These are phyloP conservation scores for Cecidostiba fungosa DNA, from an alignment of 2,888 invertebrate genomes.

Conservation along the genomic window DNA sequence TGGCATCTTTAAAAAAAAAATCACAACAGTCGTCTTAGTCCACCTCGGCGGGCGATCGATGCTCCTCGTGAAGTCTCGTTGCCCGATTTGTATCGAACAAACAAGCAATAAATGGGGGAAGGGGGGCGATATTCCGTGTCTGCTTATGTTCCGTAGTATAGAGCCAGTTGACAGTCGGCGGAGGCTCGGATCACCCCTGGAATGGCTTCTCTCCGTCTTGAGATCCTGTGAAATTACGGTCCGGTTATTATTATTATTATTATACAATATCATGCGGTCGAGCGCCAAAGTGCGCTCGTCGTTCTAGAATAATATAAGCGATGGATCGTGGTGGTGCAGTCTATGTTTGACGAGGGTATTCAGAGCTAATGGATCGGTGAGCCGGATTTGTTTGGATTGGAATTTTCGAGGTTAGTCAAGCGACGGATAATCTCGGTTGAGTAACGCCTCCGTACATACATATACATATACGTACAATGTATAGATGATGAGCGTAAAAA, in stretches of 20 bases:
- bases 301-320: neutral
- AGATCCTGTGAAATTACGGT: neutral
- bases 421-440: neutral
- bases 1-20: neutral
- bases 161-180: constrained; percentile 21
- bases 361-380: neutral
- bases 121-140: neutral
- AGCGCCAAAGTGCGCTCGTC: neutral
- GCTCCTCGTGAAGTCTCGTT: constrained; percentile 53
- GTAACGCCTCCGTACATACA: too few species aligned
- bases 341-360: neutral
- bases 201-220: constrained; percentile 15
- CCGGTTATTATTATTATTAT: too few species aligned
- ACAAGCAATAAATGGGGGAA: constrained; percentile 64
- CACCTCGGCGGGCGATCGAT: neutral
- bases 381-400: neutral
- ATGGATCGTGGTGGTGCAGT: neutral
- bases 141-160: neutral
- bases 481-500: too few species aligned
- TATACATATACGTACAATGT: too few species aligned
- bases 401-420: neutral
- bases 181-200: constrained; percentile 1
- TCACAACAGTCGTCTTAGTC: neutral
- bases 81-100: constrained; percentile 74
- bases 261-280: too few species aligned